Evolutionary conservation across 2,888 invertebrate genomes (phyloP), one percentile per base, ranked within the genome.

Genomic region (Anthophora plumipes): DNA sequence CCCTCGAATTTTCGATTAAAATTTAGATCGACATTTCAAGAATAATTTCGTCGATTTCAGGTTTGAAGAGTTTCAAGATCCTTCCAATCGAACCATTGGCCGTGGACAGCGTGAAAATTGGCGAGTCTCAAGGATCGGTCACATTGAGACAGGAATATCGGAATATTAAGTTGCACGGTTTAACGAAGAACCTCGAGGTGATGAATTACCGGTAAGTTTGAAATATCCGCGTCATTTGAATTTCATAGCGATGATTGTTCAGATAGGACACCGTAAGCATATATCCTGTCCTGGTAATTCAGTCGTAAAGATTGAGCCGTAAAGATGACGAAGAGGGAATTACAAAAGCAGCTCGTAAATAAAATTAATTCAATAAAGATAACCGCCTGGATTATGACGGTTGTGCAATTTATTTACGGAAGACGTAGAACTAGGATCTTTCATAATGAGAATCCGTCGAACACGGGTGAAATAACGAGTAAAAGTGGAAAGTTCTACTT

Each of bases 91-190:
- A 96, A 88, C 96, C 96, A 0, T 93, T 96, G 8, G 91, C 92
- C 25, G 94, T 96, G 52, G 93, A 95, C 54, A 91, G 89, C 41
- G 83, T 94, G 59, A 86, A 89, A 17, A 94, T 94, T 50, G 94
- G 94, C 3, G 92, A 91, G 22, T 95, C 96, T 46, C 94, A 94
- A 0, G 95, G 95, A 0, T 95, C 96, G 0, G 96, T 97, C 12
- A 94, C 94, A 87, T 94, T 97, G 64, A 94, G 94, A 17, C 97
- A 97, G 93, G 94, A 95, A 89, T 96, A 96, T 91, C 94, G 94
- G 87, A 95, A 96, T 91, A 94, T 96, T 78, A 94, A 95, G 85
- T 93, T 97, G n/a, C 93, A 95, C 75, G 96, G 96, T 3, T 93
- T 97, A 17, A 96, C 96, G 0, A 91, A 89, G 74, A 82, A 81